Evolutionary conservation across 2,113 vertebrate species (phyloP), one percentile per base, ranked within the genome.

Genomic region (Dissostichus mawsoni): DNA sequence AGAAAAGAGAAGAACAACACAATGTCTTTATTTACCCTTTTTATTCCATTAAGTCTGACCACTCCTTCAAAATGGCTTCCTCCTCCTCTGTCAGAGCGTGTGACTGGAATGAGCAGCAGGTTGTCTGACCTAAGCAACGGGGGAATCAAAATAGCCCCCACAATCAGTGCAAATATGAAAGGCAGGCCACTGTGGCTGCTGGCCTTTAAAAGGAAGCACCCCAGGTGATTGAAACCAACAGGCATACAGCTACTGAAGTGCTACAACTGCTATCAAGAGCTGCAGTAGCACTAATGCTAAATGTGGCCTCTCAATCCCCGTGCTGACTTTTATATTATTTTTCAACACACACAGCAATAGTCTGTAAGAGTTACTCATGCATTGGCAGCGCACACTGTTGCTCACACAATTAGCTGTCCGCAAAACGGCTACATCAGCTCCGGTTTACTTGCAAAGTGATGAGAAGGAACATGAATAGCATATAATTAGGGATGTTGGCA

Each of bases 121-220:
- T 88, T 78, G 83, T 79, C 83, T 76, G 76, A 64, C 77, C 79
- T 45, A 9, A 64, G 89, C 87, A 61, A 71, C 83, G 33, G 18
- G 74, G 70, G 87, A 94, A 92, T 92, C 90, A 94, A 95, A 96
- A 95, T 92, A 95, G 93, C 90, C 90, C 84, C 74, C 82, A 87
- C 90, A 92, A 94, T 95, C 92, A 92, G 90, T 47, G 85, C 76
- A 88, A 91, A 91, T 93, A 89, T 90, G 91, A 93, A 92, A 93
- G 91, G 87, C 83, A 92, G 89, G 76, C 67, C 36, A 76, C 79
- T 75, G 76, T 68, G 59, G 61, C 67, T 83, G 80, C 87, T 84
- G 92, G 92, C 93, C 93, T 94, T 93, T 87, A 73, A 84, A 82
- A 83, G 92, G 92, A 86, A 84, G 87, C 87, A 36, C 64, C 56